phyloP scores from a whole-genome alignment of 2,888 invertebrate species.

The Strigamia maritima region DNA sequence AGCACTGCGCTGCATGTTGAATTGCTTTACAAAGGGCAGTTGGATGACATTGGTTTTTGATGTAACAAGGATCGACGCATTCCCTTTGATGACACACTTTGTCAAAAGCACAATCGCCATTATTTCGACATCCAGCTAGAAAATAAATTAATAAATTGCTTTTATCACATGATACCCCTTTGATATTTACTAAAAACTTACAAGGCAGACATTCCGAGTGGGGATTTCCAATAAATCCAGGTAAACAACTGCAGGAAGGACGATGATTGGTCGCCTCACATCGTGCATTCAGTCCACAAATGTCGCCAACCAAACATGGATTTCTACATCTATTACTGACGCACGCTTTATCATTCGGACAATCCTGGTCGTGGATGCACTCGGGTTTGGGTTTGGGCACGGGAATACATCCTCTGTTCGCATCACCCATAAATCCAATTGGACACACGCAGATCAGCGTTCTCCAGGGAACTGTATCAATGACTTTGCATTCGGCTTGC shows the following conservation, averaged over 20 bases:
- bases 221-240: slow-evolving; percentile 85
- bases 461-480: slow-evolving; percentile 77
- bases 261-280: slow-evolving; percentile 60
- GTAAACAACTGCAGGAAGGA: slow-evolving; percentile 88
- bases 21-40: slow-evolving; percentile 64
- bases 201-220: slow-evolving; percentile 55
- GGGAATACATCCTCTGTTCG: slow-evolving; percentile 41
- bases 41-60: slow-evolving; percentile 66
- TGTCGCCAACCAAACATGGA: slow-evolving; percentile 60
- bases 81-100: slow-evolving; percentile 56
- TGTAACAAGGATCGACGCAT: slow-evolving; percentile 73
- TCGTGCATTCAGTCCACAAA: slow-evolving; percentile 42
- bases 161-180: background rate
- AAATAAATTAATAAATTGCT: slow-evolving; percentile 29
- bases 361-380: slow-evolving; percentile 80
- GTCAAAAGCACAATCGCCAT: slow-evolving; percentile 46
- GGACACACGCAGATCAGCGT: slow-evolving; percentile 74
- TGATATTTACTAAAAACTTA: slow-evolving; percentile 2
- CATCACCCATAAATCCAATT: slow-evolving; percentile 43
- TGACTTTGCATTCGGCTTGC: slow-evolving; percentile 64
- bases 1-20: slow-evolving; percentile 64
- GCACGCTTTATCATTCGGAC: slow-evolving; percentile 70
- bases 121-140: slow-evolving; percentile 51
- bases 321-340: slow-evolving; percentile 78
- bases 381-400: slow-evolving; percentile 62